Evolutionary conservation across 1,140 invertebrate species (phyloP).

Genomic region (Lycorma delicatula): DNA sequence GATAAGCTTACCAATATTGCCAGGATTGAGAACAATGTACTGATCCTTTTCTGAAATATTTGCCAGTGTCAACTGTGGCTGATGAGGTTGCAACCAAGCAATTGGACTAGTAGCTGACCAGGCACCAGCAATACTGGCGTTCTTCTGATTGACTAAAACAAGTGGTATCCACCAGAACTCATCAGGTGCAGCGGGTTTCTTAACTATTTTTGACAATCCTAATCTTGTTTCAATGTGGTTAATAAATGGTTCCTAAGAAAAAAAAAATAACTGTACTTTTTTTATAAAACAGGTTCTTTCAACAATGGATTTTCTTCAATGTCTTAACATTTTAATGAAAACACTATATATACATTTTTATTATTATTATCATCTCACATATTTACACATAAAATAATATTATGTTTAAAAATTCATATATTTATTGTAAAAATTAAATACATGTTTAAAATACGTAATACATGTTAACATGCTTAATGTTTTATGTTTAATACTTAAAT

Average conservation of each 20-base stretch:
- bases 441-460: too few relatives aligned
- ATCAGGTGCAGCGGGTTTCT: conserved; percentile 18
- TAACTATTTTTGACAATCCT: conserved; percentile 21
- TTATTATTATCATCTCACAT: too few relatives aligned
- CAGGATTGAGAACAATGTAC: conserved; percentile 62
- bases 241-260: conserved; percentile 27
- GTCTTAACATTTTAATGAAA: too few relatives aligned
- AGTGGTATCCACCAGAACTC: conserved; percentile 25
- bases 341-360: too few relatives aligned
- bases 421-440: too few relatives aligned
- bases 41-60: conserved; percentile 12
- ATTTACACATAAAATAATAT: too few relatives aligned
- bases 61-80: conserved; percentile 7
- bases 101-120: neutral
- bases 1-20: conserved; percentile 64
- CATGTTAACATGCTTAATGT: too few relatives aligned
- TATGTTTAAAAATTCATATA: too few relatives aligned
- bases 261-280: neutral
- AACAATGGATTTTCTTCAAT: too few relatives aligned
- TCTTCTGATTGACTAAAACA: neutral
- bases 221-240: conserved; percentile 22
- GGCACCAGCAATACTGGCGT: neutral
- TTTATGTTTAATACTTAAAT: too few relatives aligned
- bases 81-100: conserved; percentile 18
- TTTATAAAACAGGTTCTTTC: neutral